Base-by-base conservation (phyloP, 2,888 invertebrate genomes). In the Tenthredo scrophulariae region DNA sequence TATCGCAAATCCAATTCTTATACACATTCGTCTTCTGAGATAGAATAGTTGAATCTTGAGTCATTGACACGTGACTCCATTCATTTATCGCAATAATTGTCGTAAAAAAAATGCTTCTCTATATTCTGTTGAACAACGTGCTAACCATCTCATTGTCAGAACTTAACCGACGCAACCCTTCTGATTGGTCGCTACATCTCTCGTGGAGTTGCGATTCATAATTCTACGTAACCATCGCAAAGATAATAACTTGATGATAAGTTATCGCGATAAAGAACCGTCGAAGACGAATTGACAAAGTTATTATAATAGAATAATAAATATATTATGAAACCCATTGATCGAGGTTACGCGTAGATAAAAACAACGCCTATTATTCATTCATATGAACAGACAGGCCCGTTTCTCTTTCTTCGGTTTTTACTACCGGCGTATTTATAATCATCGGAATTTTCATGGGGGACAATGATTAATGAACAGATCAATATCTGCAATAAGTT, bases 91-190 rank as follows among this genome's bases (percentile, higher is more conserved):
- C 22, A 46, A 26, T 74, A 74, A 43, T 26, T 74, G 4, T 15
- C 72, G 9, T 18, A 7, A 50, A 77, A 77, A 22, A 26, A 75
- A 72, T 22, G 22, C 72, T 22, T 26, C 46, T 33, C 67, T 67
- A 67, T 10, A 67, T 67, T 33, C 4, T 3, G 33, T 54, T 77
- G 50, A 9, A 54, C 50, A 54, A 77, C 77, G 50, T 54, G 77
- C 54, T 77, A 77, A 50, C 54, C 77, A 33, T 77, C 29, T 77
- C 74, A 74, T 74, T 74, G 74, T 74, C 43, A 74, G 22, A 67
- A 26, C 62, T 29, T 18, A 22, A 74, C 74, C 74, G 74, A 74
- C 74, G 26, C 77, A n/a, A 46, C 6, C 22, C 33, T 33, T 54
- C 33, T 77, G 77, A 77, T 50, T 77, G 77, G 77, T 26, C 54